These are phyloP conservation scores for Premnoplex brunnescens DNA, from an alignment of 2,797 vertebrate genomes.

Conservation along the genomic window DNA sequence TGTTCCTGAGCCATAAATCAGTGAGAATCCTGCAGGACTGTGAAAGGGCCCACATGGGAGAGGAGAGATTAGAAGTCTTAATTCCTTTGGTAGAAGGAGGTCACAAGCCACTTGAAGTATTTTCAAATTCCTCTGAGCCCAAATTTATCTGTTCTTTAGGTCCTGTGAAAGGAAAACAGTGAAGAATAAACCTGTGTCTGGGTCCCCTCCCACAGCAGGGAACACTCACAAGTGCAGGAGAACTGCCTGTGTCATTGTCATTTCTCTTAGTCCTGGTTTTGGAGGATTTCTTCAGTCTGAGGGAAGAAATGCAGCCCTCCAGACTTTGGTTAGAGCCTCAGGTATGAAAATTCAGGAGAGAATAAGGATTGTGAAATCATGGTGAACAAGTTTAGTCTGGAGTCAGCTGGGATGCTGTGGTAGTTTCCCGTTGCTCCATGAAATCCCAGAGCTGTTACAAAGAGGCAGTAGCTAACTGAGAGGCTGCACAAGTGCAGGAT, in stretches of 20 bases:
- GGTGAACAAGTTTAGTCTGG: neutral
- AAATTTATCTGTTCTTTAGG: neutral
- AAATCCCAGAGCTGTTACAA: neutral
- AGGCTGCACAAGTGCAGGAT: fast-evolving
- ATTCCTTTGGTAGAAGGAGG: neutral
- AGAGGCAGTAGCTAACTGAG: neutral
- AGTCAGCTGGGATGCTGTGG: neutral
- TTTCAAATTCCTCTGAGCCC: neutral
- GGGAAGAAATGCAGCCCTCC: neutral
- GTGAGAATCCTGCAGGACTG: neutral
- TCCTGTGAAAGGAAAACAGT: neutral
- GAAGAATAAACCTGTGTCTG: neutral
- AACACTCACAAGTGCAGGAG: neutral
- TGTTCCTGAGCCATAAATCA: neutral
- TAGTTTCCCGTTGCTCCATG: neutral
- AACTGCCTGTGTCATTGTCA: neutral
- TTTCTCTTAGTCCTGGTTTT: neutral
- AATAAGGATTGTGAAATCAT: neutral
- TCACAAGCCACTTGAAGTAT: neutral
- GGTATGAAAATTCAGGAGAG: neutral
- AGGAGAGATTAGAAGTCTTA: neutral
- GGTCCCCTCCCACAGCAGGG: neutral
- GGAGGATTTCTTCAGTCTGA: neutral
- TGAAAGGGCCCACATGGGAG: neutral
- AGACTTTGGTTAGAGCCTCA: neutral